These are phyloP conservation scores for Choreutis nemorana DNA, from an alignment of 2,888 invertebrate species.

Conservation along the genomic window DNA sequence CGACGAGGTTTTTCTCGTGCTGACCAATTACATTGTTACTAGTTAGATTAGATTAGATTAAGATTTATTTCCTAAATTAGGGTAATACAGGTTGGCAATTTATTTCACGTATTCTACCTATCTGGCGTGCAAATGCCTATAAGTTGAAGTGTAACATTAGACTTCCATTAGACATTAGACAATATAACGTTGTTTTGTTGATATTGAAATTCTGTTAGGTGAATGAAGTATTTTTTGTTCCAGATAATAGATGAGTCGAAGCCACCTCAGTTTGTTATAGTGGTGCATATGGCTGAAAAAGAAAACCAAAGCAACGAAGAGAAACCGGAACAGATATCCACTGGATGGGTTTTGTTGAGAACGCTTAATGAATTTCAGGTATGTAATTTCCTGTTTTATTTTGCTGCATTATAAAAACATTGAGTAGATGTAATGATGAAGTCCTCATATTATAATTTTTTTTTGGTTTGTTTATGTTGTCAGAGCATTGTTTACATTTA, in stretches of 20 bases:
- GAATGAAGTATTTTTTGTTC: no score
- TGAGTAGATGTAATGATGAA: neutral
- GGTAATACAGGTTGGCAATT: no score
- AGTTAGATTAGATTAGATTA: no score
- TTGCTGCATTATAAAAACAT: neutral
- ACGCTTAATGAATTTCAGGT: constrained; percentile 71
- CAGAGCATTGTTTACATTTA: neutral
- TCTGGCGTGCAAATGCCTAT: no score
- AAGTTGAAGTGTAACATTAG: no score
- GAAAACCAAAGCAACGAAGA: constrained; percentile 58
- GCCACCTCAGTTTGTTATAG: constrained; percentile 77
- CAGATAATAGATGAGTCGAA: constrained; percentile 71
- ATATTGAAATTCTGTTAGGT: constrained; percentile 1
- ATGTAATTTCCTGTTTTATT: constrained; percentile 6
- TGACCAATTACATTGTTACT: no score
- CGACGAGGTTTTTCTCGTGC: no score
- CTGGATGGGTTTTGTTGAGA: constrained; percentile 59
- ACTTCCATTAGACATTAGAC: no score
- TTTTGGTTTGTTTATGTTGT: neutral
- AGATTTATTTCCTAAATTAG: no score
- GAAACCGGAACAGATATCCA: constrained; percentile 56
- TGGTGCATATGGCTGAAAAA: constrained; percentile 77
- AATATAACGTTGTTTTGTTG: neutral
- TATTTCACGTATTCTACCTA: no score
- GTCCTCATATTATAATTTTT: neutral